Conservation (phyloP, 2,888 invertebrate genomes). For the Anthrax anthrax region DNA sequence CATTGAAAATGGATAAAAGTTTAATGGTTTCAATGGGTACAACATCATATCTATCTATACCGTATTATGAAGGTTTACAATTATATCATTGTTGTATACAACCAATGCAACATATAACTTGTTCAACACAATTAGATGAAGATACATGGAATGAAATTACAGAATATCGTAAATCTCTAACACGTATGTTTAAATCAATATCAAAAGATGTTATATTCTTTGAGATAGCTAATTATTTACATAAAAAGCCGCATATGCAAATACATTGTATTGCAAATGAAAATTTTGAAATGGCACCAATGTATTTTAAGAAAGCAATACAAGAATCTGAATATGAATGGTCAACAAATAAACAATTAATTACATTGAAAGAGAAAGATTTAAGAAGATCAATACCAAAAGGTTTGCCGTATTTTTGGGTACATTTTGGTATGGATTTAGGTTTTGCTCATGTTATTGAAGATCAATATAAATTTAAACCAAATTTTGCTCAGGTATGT, state of each 20-base stretch:
- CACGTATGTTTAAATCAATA: slow-evolving; percentile 56
- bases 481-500: slow-evolving; percentile 74
- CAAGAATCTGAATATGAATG: slow-evolving; percentile 91
- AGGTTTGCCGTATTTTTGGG: slow-evolving; percentile 87
- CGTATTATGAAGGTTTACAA: slow-evolving; percentile 64
- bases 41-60: slow-evolving; percentile 74
- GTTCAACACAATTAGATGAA: slow-evolving; percentile 78
- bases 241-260: slow-evolving; percentile 66
- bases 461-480: slow-evolving; percentile 73
- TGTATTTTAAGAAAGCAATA: slow-evolving; percentile 96
- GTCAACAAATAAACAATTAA: slow-evolving; percentile 85
- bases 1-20: slow-evolving; percentile 65
- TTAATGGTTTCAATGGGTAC: slow-evolving; percentile 66
- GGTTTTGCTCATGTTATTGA: slow-evolving; percentile 98
- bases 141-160: slow-evolving; percentile 84
- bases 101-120: slow-evolving; percentile 65
- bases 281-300: slow-evolving; percentile 75
- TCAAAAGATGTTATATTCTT: slow-evolving; percentile 77
- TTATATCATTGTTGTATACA: slow-evolving; percentile 75
- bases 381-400: slow-evolving; percentile 75
- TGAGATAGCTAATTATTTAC: slow-evolving; percentile 66
- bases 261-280: slow-evolving; percentile 83
- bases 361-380: slow-evolving; percentile 52
- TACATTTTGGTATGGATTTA: slow-evolving; percentile 79
- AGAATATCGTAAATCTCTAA: slow-evolving; percentile 58